Conservation (phyloP, 1,140 invertebrate genomes). For the Drosophila chauvacae region DNA sequence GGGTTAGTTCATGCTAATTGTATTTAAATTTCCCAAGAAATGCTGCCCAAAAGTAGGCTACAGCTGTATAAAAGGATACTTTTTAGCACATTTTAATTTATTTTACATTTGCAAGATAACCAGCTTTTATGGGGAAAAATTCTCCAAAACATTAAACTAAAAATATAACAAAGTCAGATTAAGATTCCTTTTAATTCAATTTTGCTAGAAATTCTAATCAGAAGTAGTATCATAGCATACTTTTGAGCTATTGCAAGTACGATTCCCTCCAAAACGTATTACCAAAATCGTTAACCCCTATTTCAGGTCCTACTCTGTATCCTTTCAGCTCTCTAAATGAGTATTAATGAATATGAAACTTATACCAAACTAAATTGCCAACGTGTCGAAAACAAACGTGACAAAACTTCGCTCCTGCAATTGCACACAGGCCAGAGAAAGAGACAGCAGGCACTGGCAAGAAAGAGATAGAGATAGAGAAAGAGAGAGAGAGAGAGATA, state of each 20-base stretch:
- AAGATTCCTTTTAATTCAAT: no score
- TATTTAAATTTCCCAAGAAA: no score
- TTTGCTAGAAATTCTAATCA: neutral
- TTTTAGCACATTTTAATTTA: no score
- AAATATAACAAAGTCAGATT: no score
- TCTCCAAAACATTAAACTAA: no score
- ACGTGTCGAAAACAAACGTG: constrained; percentile 66
- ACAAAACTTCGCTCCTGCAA: constrained; percentile 62
- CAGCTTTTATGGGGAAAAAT: no score
- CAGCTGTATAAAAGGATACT: no score
- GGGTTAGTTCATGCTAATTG: no score
- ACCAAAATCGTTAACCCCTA: neutral
- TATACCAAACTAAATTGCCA: constrained; percentile 43
- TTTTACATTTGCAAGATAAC: no score
- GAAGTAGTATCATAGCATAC: neutral
- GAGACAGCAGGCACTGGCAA: neutral
- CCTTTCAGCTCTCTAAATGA: constrained; percentile 20
- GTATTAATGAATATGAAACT: constrained; percentile 49
- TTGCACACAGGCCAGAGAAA: constrained; percentile 13
- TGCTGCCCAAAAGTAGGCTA: no score
- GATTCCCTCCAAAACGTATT: neutral
- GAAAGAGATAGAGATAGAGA: neutral
- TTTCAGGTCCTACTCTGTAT: neutral
- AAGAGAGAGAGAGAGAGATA: neutral
- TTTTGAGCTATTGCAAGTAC: neutral